Evolutionary conservation across 64 coral and sea anemone species (phyloP).

Genomic region (Actinia equina): DNA sequence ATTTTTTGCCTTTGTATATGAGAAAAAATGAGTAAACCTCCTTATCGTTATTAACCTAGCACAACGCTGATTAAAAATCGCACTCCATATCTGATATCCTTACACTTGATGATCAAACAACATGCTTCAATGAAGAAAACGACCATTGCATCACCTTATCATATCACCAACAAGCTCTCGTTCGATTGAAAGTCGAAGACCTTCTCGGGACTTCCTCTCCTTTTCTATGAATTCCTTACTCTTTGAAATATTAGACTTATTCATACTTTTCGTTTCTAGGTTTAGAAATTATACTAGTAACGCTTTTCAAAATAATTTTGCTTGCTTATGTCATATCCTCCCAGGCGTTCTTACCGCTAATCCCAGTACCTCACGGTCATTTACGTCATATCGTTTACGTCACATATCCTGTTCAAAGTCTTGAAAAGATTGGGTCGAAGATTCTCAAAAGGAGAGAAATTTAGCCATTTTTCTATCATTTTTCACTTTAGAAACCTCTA

Average conservation of each 20-base stretch:
- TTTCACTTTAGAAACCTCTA: not conserved
- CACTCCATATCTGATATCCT: too few species aligned
- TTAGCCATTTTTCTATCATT: constrained; percentile 2
- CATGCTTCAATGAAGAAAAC: not conserved
- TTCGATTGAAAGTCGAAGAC: constrained; percentile 18
- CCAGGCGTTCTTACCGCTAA: not conserved
- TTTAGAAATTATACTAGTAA: too few species aligned
- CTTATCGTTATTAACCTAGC: too few species aligned
- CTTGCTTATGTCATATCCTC: too few species aligned
- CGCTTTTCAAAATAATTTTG: too few species aligned
- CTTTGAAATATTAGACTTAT: not conserved
- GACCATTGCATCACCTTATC: constrained; percentile 14
- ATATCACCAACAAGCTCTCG: constrained; percentile 56
- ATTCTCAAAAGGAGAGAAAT: not conserved
- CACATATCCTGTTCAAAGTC: not conserved
- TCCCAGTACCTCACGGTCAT: constrained; percentile 7
- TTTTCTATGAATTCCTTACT: constrained; percentile 57
- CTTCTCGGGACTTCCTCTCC: constrained; percentile 38
- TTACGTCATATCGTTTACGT: constrained; percentile 12
- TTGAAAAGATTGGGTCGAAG: not conserved
- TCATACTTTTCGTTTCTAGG: constrained; percentile 2
- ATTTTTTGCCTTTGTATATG: too few species aligned
- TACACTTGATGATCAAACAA: too few species aligned
- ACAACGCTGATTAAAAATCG: too few species aligned
- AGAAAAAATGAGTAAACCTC: too few species aligned